Evolutionary conservation across 92 coral and sea anemone species (phyloP).

Genomic region (Porites evermanni): DNA sequence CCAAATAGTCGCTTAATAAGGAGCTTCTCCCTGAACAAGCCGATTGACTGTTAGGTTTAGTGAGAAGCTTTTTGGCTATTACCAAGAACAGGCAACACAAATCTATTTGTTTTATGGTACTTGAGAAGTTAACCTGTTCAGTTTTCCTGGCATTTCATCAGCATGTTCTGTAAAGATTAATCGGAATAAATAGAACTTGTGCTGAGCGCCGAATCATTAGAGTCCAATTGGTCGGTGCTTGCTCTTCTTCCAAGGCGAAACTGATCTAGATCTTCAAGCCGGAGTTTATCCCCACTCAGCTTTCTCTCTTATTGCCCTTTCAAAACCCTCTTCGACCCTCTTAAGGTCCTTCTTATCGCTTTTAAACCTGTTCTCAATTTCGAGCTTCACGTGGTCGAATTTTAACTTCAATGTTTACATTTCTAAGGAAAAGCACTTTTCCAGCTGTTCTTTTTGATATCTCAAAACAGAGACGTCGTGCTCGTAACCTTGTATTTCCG

Average conservation of each 20-base stretch:
- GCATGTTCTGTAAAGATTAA: background rate
- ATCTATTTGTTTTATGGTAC: too few relatives aligned
- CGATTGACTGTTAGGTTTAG: too few relatives aligned
- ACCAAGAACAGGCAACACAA: too few relatives aligned
- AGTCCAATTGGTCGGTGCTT: slow-evolving; percentile 23
- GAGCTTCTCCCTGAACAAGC: too few relatives aligned
- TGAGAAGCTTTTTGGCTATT: too few relatives aligned
- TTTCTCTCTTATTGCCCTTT: too few relatives aligned
- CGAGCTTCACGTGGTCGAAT: slow-evolving; percentile 91
- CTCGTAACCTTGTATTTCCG: slow-evolving; percentile 92
- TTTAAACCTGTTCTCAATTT: slow-evolving; percentile 83
- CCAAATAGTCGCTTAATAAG: too few relatives aligned
- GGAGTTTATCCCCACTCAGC: slow-evolving; percentile 38
- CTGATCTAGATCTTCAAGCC: slow-evolving; percentile 84
- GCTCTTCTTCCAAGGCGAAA: slow-evolving; percentile 42
- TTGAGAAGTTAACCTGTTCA: too few relatives aligned
- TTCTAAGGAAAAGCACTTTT: slow-evolving; percentile 77
- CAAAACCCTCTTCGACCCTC: too few relatives aligned
- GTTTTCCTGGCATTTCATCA: too few relatives aligned
- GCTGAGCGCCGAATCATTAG: slow-evolving; percentile 18
- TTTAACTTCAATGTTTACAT: slow-evolving; percentile 90
- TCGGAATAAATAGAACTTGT: slow-evolving; percentile 44
- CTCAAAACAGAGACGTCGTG: slow-evolving; percentile 91
- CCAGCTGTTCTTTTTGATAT: slow-evolving; percentile 55
- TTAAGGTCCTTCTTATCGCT: slow-evolving; percentile 85